Evolutionary conservation across 2,888 invertebrate species (phyloP), one percentile per base, ranked within the genome.

Genomic region (Ceraclea dissimilis): DNA sequence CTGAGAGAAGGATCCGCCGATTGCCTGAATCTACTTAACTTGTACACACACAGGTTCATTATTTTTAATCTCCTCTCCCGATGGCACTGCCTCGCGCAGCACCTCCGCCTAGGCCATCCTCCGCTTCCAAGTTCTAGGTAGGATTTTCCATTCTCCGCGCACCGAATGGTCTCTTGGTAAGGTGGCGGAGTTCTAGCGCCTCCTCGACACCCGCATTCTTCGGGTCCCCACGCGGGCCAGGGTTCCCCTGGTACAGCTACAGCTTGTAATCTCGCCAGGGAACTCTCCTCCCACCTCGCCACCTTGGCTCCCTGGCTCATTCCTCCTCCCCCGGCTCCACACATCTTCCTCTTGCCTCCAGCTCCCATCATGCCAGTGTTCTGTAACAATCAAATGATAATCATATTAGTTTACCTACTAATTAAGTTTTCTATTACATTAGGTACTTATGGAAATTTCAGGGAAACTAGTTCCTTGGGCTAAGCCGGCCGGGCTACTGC

Each of bases 31-130:
- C 90, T 82, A 68, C 90, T 89, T 63, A 95, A 77, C 75, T 95
- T 95, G 71, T 89, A 86, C 85, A 94, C 92, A 63, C 93, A 93
- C 63, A 93, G 82, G 71, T 93, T 92, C 71, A 94, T 85, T 69
- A 94, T 90, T 67, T 92, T 90, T 67, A 92, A 83, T 56, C 94
- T 82, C 63, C 90, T 80, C 69, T 91, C 90, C 69, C 90, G 83
- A 73, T 91, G 91, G 72, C 91, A 91, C 60, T 88, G 87, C 57
- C 85, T 79, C 61, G 88, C 86, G 67, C 87, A 84, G 71, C 90
- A 89, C 82, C 90, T 88, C 64, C 80, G 80, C 64, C 82, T 81
- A 62, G 83, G 80, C 65, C 85, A 83, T 63, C 85, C 85, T 67
- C 87, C 88, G 76, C 88, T 88, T 66, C 91, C 92, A 62, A 92